These are phyloP conservation scores for Tetragnatha montana DNA, from an alignment of 2,888 invertebrate species.

Conservation along the genomic window DNA sequence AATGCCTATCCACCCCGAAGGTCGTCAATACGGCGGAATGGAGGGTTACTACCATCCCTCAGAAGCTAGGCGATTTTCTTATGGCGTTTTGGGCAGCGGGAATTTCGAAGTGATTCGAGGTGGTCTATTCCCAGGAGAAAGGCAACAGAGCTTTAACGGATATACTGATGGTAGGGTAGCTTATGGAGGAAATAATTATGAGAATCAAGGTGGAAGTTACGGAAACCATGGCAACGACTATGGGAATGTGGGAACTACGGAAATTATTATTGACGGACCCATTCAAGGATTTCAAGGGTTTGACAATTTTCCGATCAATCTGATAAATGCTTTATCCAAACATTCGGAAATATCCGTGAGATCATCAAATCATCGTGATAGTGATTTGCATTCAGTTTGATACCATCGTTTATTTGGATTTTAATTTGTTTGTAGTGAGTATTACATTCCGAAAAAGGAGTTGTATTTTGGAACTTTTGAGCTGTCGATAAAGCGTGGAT, in stretches of 20 bases:
- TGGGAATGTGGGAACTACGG: constrained; percentile 60
- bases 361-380: constrained; percentile 37
- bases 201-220: neutral
- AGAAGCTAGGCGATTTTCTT: constrained; percentile 66
- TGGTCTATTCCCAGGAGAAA: constrained; percentile 66
- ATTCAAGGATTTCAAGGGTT: constrained; percentile 71
- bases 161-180: constrained; percentile 40
- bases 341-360: constrained; percentile 59
- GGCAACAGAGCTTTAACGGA: constrained; percentile 39
- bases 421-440: no score
- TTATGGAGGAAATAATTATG: constrained; percentile 21
- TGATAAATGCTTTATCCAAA: constrained; percentile 70
- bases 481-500: no score
- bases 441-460: no score
- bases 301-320: constrained; percentile 66
- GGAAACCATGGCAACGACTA: constrained; percentile 2
- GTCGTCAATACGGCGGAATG: constrained; percentile 25
- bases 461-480: no score
- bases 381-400: neutral
- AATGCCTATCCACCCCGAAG: constrained; percentile 32
- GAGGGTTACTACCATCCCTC: constrained; percentile 62
- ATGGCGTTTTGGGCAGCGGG: constrained; percentile 70
- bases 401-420: no score
- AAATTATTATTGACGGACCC: constrained; percentile 67
- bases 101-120: constrained; percentile 72